Conservation (phyloP, 2,113 vertebrate species). For the Gallinago jamesoni region DNA sequence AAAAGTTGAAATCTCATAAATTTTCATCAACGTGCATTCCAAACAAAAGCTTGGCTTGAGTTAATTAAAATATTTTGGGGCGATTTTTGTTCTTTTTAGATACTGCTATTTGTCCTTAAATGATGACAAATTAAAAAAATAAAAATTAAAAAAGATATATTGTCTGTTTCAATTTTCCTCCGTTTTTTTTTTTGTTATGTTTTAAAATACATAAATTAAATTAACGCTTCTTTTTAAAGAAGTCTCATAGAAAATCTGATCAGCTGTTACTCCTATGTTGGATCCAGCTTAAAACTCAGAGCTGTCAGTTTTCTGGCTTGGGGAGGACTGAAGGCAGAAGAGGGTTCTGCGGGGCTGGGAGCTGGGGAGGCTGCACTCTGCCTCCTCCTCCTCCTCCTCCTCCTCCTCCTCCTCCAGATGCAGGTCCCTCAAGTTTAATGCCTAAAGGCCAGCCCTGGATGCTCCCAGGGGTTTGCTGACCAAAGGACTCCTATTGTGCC, state of each 20-base stretch:
- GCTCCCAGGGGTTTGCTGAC: neutral
- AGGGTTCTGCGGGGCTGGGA: neutral
- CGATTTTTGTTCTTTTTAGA: neutral
- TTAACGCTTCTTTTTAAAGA: neutral
- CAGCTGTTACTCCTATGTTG: neutral
- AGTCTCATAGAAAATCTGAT: neutral
- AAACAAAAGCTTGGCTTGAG: neutral
- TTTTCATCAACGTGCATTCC: neutral
- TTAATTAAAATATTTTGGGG: neutral
- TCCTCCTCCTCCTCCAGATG: neutral
- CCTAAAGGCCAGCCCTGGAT: neutral
- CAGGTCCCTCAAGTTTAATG: neutral
- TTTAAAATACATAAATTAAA: neutral
- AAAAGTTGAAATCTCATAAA: neutral
- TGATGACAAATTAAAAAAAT: too few relatives aligned
- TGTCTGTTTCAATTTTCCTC: neutral
- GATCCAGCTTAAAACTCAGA: neutral
- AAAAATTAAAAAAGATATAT: too few relatives aligned
- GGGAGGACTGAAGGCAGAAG: neutral
- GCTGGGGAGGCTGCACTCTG: neutral
- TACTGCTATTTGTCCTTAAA: neutral
- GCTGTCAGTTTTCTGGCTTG: fast-evolving
- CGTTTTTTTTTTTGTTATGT: neutral
- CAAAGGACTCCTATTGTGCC: neutral
- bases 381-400: neutral